Base-by-base conservation (phyloP, 2,888 invertebrate genomes). In the Brenthis hecate region DNA sequence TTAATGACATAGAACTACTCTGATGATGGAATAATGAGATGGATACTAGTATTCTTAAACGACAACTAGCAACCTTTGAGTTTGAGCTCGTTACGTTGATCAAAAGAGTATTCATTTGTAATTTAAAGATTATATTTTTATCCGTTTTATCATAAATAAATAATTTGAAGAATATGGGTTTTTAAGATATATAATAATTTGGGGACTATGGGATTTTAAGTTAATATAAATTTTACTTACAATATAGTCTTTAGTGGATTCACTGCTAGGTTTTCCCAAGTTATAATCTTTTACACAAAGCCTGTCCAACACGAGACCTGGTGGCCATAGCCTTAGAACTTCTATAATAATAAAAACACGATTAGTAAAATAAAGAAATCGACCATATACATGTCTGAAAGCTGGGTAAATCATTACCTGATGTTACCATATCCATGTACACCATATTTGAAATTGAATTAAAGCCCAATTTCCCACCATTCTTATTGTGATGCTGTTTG, bases 341-440 rank as follows among this genome's bases (percentile, higher is more conserved):
- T 77, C 16, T 94, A 88, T 14, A 94, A 90, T 90, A 94, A 90
- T 65, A 90, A 90, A 2, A 85, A 85, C 0, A n/a, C 3, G 13
- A 14, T 23, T 23, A 11, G 14, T 48, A 48, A 11, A 28, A 58
- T 11, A 51, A 51, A 51, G 1, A 13, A n/a, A 16, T 51, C n/a
- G 0, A 51, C 0, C 51, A 8, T 16, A 11, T n/a, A n/a, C n/a
- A 16, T 6, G 14, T 16, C 8, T n/a, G n/a, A 8, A 16, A 8
- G n/a, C 16, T 4, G 51, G 3, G 51, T 53, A 8, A 14, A 16
- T 14, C 11, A 6, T 53, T 76, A 93, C 93, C 93, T 76, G 94
- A 93, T 0, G 95, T 79, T 0, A 95, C 94, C 94, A 94, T 94
- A 68, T 95, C 95, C 86, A 95, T 78, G 71, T 95, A 95, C 28